Conservation (phyloP, 2,888 invertebrate genomes). For the Rapana venosa region DNA sequence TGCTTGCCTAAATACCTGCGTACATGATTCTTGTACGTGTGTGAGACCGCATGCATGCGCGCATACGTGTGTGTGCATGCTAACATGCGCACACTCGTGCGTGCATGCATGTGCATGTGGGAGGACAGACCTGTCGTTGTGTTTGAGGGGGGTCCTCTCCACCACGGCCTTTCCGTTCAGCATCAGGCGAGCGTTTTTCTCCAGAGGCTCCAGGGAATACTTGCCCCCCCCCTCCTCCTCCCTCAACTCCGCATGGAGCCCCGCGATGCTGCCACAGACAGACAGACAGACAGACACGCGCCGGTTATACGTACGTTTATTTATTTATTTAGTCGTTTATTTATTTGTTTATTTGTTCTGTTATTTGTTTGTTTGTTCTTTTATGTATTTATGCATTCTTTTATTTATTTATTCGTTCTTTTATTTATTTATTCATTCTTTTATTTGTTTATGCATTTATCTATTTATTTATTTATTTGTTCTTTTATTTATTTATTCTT, state of each 20-base stretch:
- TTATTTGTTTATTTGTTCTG: no score
- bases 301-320: no score
- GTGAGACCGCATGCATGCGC: not conserved
- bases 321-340: no score
- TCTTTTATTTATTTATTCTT: no score
- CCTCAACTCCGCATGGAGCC: conserved; percentile 79
- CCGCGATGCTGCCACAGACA: conserved; percentile 77
- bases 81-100: not conserved
- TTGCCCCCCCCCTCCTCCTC: conserved; percentile 67
- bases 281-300: conserved; percentile 4
- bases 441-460: no score
- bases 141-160: conserved; percentile 78
- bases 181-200: conserved; percentile 77
- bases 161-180: conserved; percentile 80
- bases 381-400: no score
- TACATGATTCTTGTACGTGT: not conserved
- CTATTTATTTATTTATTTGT: no score
- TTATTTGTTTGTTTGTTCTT: no score
- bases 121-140: conserved; percentile 80
- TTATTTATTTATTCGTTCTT: no score
- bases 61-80: not conserved
- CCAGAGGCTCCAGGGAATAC: conserved; percentile 76
- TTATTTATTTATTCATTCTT: no score
- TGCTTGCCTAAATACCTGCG: not conserved
- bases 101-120: not conserved